Base-by-base conservation (phyloP, 2,113 vertebrate genomes). In the Dipodomys spectabilis region DNA sequence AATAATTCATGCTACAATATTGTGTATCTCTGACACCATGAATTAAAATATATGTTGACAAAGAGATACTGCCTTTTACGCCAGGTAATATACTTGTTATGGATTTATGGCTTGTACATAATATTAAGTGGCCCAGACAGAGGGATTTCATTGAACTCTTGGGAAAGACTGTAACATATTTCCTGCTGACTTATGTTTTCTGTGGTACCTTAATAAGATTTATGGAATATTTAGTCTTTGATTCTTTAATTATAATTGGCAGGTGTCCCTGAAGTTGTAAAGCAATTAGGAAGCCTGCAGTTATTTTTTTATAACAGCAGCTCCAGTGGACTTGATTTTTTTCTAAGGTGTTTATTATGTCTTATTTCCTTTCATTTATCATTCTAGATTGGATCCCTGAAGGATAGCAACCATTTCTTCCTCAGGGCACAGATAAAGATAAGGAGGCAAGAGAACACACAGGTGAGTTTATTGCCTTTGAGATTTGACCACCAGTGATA, bases 241-340 rank as follows among this genome's bases (percentile, higher is more conserved):
- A 93, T 96, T 95, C 45, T 93, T 96, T 95, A 96, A 96, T 97
- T 95, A 95, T 95, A 95, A 97, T 96, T 97, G 92, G 77, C 96
- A 96, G 94, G 88, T 97, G 90, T 93, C 96, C 94, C 88, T 93
- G 92, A 95, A 95, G 83, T 88, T 97, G 80, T 92, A 96, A 96
- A 97, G 90, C 60, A 94, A 96, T 96, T 97, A 97, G 72, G 69
- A 90, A 82, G 62, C 62, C 71, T 84, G 35, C 72, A 91, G 90
- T 93, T 94, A 88, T 88, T 96, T 96, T 96, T 82, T 95, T 86
- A 39, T 30, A 81, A 78, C 11, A 86, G 71, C 57, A 78, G 68
- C n/a, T 2, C 65, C 81, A 28, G 64, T 71, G n/a, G 45, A 88
- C 72, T 82, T 90, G 75, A 65, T 67, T 95, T 96, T 96, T 84